Conservation (phyloP, 2,888 invertebrate species). For the Plagiodera versicolora region DNA sequence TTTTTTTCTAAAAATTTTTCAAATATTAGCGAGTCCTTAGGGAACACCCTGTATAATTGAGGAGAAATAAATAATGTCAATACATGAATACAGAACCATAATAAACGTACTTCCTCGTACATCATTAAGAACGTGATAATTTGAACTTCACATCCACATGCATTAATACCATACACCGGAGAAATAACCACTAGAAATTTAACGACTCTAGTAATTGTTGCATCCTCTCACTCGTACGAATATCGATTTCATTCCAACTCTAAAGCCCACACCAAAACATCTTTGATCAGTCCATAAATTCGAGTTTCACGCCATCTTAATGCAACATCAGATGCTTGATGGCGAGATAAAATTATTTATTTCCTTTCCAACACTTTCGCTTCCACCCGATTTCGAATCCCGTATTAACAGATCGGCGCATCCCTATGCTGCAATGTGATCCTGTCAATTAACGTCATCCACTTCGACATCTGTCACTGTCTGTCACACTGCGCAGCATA, state of each 20-base stretch:
- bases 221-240: background rate
- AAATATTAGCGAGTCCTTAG: too few relatives aligned
- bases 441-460: too few relatives aligned
- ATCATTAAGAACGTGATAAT: background rate
- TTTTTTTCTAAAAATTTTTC: too few relatives aligned
- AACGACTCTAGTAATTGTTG: background rate
- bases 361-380: constrained; percentile 1
- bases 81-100: too few relatives aligned
- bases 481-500: too few relatives aligned
- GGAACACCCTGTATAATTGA: too few relatives aligned
- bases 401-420: too few relatives aligned
- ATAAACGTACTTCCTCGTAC: background rate
- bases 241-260: background rate
- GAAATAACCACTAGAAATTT: background rate
- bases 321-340: constrained; percentile 2
- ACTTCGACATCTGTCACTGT: too few relatives aligned
- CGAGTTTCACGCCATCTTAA: constrained; percentile 3
- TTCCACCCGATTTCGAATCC: background rate
- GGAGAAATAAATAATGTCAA: too few relatives aligned
- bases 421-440: too few relatives aligned
- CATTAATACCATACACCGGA: background rate
- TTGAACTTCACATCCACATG: background rate
- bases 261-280: background rate
- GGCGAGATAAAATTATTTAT: constrained; percentile 14
- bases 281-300: too few relatives aligned